phyloP scores from a whole-genome alignment of 2,888 invertebrate genomes.

The Cybosia mesomella region DNA sequence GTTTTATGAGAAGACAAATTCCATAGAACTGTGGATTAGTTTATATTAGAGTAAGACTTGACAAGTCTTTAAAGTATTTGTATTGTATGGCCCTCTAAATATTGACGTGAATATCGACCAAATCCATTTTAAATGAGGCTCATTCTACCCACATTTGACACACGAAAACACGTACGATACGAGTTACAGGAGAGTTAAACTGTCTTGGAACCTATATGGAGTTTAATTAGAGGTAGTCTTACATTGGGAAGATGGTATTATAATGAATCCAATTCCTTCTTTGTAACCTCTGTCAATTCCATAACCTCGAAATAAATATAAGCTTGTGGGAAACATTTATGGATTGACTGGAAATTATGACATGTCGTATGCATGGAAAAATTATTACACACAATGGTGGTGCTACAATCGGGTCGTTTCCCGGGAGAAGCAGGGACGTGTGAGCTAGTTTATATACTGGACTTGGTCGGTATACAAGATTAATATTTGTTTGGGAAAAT shows the following conservation, averaged over 20 bases:
- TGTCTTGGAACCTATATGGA: not conserved
- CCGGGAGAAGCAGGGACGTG: too few species aligned
- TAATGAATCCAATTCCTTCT: too few species aligned
- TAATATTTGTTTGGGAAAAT: not conserved
- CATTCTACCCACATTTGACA: not conserved
- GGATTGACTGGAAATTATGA: too few species aligned
- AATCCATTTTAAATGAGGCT: not conserved
- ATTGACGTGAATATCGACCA: constrained; percentile 4
- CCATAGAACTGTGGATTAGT: constrained; percentile 10
- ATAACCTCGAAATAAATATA: too few species aligned
- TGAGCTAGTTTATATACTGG: not conserved
- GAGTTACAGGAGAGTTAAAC: not conserved
- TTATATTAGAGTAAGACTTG: constrained; percentile 13
- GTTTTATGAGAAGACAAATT: constrained; percentile 7
- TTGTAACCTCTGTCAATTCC: too few species aligned
- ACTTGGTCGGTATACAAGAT: constrained; percentile 2
- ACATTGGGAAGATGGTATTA: too few species aligned
- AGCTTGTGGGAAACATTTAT: too few species aligned
- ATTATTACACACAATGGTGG: too few species aligned
- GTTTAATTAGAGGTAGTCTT: too few species aligned
- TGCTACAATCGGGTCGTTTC: too few species aligned
- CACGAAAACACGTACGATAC: not conserved
- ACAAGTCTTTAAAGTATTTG: constrained; percentile 21
- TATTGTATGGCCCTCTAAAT: not conserved
- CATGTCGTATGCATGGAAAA: too few species aligned